These are phyloP conservation scores for Calyptomena viridis DNA, from an alignment of 2,113 vertebrate species.

Conservation along the genomic window DNA sequence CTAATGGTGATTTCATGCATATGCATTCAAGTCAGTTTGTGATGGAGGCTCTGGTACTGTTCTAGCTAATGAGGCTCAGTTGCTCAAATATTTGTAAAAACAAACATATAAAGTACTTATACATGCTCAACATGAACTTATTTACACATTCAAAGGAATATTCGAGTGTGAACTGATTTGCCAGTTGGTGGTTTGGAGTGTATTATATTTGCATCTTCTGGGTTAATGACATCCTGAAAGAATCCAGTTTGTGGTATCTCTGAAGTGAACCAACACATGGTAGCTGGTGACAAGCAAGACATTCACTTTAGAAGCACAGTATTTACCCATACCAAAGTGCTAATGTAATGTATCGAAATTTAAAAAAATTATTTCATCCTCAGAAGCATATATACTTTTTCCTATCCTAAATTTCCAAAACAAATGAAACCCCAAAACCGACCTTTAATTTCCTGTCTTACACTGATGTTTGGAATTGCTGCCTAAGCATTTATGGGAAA, in stretches of 20 bases:
- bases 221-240: not conserved
- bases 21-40: constrained; percentile 26
- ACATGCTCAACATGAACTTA: constrained; percentile 28
- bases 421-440: not conserved
- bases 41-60: not conserved
- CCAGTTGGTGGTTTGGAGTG: not conserved
- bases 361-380: not conserved
- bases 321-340: not conserved
- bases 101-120: constrained; percentile 6
- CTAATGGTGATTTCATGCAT: constrained; percentile 54
- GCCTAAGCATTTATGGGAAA: not conserved
- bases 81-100: constrained; percentile 50
- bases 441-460: not conserved
- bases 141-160: constrained; percentile 38
- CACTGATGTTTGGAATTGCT: not conserved
- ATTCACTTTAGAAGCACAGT: not conserved
- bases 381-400: not conserved
- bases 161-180: constrained; percentile 9
- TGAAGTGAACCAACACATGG: not conserved
- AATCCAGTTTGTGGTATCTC: not conserved
- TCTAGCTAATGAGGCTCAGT: constrained; percentile 34
- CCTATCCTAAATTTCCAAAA: not conserved
- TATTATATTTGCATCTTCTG: constrained; percentile 15
- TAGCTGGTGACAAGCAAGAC: not conserved
- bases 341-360: not conserved